Percentiles rank a stretch among this genome's conserved stretches.
These are phyloP conservation scores for Petrolisthes manimaculis DNA, from an alignment of 2,888 invertebrate species.

Conservation along the genomic window DNA sequence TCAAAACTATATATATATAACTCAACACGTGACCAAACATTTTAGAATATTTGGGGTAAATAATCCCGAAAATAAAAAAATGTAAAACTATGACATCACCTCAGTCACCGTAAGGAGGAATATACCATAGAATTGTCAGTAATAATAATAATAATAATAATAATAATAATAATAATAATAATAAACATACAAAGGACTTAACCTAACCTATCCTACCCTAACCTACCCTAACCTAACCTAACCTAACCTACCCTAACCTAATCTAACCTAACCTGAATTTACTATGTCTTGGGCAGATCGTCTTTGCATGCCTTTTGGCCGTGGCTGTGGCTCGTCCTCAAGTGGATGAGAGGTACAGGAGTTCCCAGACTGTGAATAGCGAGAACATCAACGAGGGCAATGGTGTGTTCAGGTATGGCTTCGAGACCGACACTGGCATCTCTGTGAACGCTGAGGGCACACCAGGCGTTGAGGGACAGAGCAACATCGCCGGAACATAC, in stretches of 20 bases:
- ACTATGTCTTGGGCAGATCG: slow-evolving; percentile 21
- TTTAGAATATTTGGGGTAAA: too few relatives aligned
- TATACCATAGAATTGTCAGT: too few relatives aligned
- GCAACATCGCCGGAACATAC: slow-evolving; percentile 36
- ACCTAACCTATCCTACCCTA: not conserved
- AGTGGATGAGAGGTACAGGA: not conserved
- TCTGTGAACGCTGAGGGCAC: slow-evolving; percentile 14
- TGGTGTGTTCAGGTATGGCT: slow-evolving; percentile 28
- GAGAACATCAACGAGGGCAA: slow-evolving; percentile 14
- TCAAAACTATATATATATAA: too few relatives aligned
- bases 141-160: too few relatives aligned
- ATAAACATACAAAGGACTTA: too few relatives aligned
- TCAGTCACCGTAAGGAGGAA: too few relatives aligned
- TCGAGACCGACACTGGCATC: slow-evolving; percentile 37
- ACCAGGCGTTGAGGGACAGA: slow-evolving; percentile 31
- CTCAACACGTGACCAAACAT: too few relatives aligned
- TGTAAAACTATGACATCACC: too few relatives aligned
- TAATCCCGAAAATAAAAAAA: too few relatives aligned
- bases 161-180: too few relatives aligned
- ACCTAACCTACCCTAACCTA: not conserved
- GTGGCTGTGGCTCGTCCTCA: slow-evolving; percentile 30
- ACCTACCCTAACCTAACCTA: not conserved
- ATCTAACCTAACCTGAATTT: not conserved
- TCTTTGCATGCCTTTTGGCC: slow-evolving; percentile 37
- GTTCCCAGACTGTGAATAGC: not conserved